Evolutionary conservation across 2,113 vertebrate genomes (phyloP).

Genomic region (Zosterops japonicus): DNA sequence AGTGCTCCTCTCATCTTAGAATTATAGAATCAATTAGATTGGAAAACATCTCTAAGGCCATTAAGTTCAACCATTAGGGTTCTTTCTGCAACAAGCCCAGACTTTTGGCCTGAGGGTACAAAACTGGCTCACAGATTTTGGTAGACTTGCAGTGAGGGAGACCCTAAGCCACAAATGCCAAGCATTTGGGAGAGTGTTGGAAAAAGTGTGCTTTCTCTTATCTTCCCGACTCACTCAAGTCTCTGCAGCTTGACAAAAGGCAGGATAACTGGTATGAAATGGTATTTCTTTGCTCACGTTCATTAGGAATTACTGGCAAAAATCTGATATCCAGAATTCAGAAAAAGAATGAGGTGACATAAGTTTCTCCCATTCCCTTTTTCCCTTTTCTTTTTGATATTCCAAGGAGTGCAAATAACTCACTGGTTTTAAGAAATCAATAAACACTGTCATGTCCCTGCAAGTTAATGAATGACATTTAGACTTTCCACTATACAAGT

Average conservation of each 20-base stretch:
- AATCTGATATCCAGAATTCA: background rate
- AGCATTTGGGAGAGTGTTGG: background rate
- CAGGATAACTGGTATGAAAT: background rate
- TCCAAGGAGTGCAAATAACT: background rate
- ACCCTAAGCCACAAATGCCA: background rate
- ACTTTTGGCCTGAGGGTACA: background rate
- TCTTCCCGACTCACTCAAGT: background rate
- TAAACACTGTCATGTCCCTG: conserved; percentile 2
- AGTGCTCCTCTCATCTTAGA: background rate
- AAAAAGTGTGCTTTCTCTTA: background rate
- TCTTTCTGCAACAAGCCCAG: background rate
- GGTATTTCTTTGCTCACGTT: background rate
- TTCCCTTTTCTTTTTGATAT: background rate
- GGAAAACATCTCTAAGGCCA: background rate
- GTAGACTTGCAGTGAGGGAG: background rate
- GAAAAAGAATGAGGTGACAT: background rate
- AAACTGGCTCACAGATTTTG: background rate
- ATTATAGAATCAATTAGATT: background rate
- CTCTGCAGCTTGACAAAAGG: background rate
- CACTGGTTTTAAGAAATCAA: conserved; percentile 11
- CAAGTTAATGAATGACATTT: conserved; percentile 24
- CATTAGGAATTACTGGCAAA: background rate
- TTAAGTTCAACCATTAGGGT: background rate
- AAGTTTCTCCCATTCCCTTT: background rate
- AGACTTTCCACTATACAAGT: background rate